Conservation (phyloP, 1,140 invertebrate species). For the Rhagoletis zephyria region DNA sequence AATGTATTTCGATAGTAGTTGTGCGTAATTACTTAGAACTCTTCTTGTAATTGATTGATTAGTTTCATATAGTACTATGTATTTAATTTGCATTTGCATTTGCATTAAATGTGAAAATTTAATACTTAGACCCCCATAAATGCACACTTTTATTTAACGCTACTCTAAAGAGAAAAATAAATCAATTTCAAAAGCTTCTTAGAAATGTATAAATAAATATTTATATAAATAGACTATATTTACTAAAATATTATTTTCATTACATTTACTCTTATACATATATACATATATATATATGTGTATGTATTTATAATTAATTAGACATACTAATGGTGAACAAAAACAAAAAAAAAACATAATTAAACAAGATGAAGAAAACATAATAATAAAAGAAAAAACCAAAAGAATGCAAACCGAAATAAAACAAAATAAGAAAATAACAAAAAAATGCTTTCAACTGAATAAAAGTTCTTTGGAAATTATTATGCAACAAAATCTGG, state of each 20-base stretch:
- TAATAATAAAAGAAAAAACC: conserved; percentile 58
- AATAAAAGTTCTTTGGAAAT: conserved; percentile 68
- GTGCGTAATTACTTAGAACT: conserved; percentile 15
- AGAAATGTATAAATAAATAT: conserved; percentile 3
- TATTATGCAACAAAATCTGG: conserved; percentile 31
- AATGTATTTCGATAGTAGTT: conserved; percentile 16
- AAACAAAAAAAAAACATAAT: conserved; percentile 60
- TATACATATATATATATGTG: too few relatives aligned
- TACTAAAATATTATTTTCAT: conserved; percentile 56
- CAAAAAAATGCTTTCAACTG: conserved; percentile 70
- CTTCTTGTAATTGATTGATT: background rate
- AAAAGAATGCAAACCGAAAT: conserved; percentile 59
- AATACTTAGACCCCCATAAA: background rate
- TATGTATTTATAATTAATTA: conserved; percentile 59
- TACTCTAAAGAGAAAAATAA: background rate
- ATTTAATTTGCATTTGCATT: background rate
- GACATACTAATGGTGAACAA: conserved; percentile 62
- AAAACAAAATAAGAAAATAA: conserved; percentile 51
- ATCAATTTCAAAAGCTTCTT: background rate
- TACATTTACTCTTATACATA: conserved; percentile 68
- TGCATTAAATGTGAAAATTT: background rate
- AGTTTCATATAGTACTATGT: background rate
- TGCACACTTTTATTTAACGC: background rate
- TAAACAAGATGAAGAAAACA: background rate
- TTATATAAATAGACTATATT: conserved; percentile 10